Percentiles rank a stretch among this genome's conserved stretches.
These are phyloP conservation scores for Anser brachyrhynchus DNA, from an alignment of 2,113 vertebrate genomes.

Conservation along the genomic window DNA sequence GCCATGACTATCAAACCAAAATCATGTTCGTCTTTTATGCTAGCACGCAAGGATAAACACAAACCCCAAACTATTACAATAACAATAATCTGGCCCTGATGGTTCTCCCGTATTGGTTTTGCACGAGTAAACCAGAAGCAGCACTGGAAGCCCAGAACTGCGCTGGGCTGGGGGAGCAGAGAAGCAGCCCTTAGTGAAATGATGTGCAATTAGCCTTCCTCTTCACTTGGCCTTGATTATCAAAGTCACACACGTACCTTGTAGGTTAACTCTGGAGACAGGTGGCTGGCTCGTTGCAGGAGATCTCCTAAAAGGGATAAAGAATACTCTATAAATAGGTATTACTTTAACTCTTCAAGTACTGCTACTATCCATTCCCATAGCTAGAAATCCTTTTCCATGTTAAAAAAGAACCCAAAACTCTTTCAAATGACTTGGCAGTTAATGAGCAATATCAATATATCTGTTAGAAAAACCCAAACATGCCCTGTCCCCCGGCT, in stretches of 20 bases:
- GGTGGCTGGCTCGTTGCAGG: conserved; percentile 87
- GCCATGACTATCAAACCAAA: conserved; percentile 31
- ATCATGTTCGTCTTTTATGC: conserved; percentile 10
- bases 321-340: neutral
- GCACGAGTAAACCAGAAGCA: neutral
- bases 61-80: neutral
- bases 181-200: neutral
- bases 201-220: neutral
- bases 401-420: neutral
- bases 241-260: conserved; percentile 79
- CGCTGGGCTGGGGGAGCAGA: neutral
- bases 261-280: conserved; percentile 86
- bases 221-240: neutral
- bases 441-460: neutral
- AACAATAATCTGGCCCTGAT: neutral
- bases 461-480: neutral
- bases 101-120: neutral
- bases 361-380: neutral
- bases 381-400: neutral
- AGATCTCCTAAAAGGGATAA: conserved; percentile 84
- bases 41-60: neutral
- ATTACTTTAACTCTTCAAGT: neutral
- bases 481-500: neutral
- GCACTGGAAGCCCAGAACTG: neutral
- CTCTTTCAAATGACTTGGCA: neutral